Evolutionary conservation across 2,797 vertebrate species (phyloP).

Genomic region (Cetoscarus ocellatus): DNA sequence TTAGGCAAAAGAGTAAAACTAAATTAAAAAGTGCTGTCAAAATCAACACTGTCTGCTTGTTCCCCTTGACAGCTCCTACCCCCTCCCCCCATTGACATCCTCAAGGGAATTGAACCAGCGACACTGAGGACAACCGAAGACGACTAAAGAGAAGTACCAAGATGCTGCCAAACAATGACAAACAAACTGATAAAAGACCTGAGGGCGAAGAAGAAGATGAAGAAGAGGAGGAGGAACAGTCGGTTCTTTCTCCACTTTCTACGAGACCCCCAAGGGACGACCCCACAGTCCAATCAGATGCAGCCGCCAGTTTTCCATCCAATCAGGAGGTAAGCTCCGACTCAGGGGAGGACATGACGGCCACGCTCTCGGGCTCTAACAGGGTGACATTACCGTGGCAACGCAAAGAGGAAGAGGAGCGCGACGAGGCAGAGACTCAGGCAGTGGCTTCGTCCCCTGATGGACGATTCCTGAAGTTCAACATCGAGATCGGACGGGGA

Average conservation of each 20-base stretch:
- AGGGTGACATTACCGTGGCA: slow-evolving; percentile 35
- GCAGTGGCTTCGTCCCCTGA: slow-evolving; percentile 87
- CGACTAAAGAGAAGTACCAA: background rate
- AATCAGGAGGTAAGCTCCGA: slow-evolving; percentile 34
- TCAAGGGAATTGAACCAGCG: background rate
- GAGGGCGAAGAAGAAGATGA: slow-evolving; percentile 23
- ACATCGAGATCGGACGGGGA: slow-evolving; percentile 94
- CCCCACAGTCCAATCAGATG: background rate
- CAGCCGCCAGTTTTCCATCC: accelerated
- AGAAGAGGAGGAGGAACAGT: slow-evolving; percentile 1
- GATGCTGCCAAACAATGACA: slow-evolving; percentile 20
- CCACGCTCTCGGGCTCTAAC: background rate
- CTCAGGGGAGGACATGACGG: slow-evolving; percentile 38
- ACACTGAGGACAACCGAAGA: background rate
- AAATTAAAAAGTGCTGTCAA: no score
- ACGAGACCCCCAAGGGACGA: background rate
- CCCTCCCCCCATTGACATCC: slow-evolving; percentile 22
- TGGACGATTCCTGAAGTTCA: slow-evolving; percentile 95
- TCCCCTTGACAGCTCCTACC: background rate
- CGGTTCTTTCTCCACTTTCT: background rate
- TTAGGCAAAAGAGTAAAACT: no score
- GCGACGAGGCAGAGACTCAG: slow-evolving; percentile 79
- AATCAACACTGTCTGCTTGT: background rate
- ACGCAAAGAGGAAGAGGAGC: slow-evolving; percentile 60
- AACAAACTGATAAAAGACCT: background rate